Base-by-base conservation (phyloP, 2,113 vertebrate species). In the Cettia cetti region DNA sequence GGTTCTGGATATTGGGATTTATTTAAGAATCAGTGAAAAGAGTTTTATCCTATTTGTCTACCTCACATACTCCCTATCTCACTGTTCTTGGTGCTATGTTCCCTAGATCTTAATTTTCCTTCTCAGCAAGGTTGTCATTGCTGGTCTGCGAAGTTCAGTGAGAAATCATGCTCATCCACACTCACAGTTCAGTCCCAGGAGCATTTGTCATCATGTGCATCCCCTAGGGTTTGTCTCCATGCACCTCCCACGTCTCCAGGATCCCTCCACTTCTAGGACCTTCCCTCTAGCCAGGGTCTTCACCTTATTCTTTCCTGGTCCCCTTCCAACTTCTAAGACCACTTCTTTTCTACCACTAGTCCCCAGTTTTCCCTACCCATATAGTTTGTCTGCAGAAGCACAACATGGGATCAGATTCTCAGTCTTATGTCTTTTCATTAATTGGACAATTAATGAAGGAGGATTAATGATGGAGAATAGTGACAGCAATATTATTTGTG, bases 221-320 rank as follows among this genome's bases (percentile, higher is more conserved):
- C 2, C 8, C 18, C 30, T 56, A 8, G 2, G 23, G 9, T 30
- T 63, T 5, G 0, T 61, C 7, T 91, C 26, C 6, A 13, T 37
- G 20, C 7, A 15, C 24, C 0, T 44, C 2, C 1, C 15, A 6
- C 4, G 39, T 50, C 13, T 61, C 13, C 22, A 65, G 12, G 17
- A 53, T 74, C 12, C 35, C 0, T 0, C 4, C 5, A 10, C 7
- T 80, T 89, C 13, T 35, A 44, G 19, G 7, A 47, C 31, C 10
- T 63, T 85, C 47, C 9, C 13, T 64, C 27, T 59, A 76, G 15
- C 5, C 14, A 60, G 4, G 2, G 3, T 45, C 15, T 87, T 70
- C 26, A 27, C 2, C 3, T 47, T 74, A 61, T 76, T 49, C 9
- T 35, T 54, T 66, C 15, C 9, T 37, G 3, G 7, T 64, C 7